phyloP scores from a whole-genome alignment of 1,140 invertebrate genomes.

The Neodiprion virginianus region DNA sequence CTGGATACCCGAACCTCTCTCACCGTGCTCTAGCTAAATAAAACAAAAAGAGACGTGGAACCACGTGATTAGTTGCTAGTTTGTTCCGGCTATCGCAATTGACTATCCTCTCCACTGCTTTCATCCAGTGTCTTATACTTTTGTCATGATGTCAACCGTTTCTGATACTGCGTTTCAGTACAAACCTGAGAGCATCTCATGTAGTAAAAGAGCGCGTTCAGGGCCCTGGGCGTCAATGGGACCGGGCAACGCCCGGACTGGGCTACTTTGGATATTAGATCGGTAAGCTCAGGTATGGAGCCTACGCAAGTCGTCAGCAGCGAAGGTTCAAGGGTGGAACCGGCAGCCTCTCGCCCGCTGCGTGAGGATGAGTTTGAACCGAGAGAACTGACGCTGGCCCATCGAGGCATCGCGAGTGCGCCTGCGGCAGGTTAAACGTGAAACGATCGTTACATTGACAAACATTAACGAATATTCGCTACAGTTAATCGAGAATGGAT shows the following conservation, averaged over 20 bases:
- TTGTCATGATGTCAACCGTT: conserved; percentile 22
- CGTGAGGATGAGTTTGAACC: conserved; percentile 61
- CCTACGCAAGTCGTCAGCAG: conserved; percentile 89
- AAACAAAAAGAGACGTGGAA: conserved; percentile 13
- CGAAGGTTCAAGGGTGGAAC: conserved; percentile 69
- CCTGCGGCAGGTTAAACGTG: conserved; percentile 59
- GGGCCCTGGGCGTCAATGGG: conserved; percentile 71
- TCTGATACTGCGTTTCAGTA: conserved; percentile 47
- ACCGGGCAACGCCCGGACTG: conserved; percentile 52
- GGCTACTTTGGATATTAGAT: conserved; percentile 68
- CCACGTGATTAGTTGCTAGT: not conserved
- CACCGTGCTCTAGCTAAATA: conserved; percentile 68
- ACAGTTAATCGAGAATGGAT: conserved; percentile 12
- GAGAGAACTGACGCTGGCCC: conserved; percentile 82
- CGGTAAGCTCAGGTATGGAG: conserved; percentile 77
- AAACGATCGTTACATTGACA: conserved; percentile 13
- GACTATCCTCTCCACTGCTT: too few relatives aligned
- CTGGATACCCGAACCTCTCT: conserved; percentile 67
- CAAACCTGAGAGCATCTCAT: conserved; percentile 87
- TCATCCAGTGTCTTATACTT: not conserved
- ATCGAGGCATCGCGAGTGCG: conserved; percentile 81
- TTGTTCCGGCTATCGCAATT: too few relatives aligned
- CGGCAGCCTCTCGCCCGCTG: conserved; percentile 51
- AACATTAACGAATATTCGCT: not conserved
- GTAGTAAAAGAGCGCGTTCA: conserved; percentile 86